Evolutionary conservation across 1,140 invertebrate genomes (phyloP).

Genomic region (Musca domestica): DNA sequence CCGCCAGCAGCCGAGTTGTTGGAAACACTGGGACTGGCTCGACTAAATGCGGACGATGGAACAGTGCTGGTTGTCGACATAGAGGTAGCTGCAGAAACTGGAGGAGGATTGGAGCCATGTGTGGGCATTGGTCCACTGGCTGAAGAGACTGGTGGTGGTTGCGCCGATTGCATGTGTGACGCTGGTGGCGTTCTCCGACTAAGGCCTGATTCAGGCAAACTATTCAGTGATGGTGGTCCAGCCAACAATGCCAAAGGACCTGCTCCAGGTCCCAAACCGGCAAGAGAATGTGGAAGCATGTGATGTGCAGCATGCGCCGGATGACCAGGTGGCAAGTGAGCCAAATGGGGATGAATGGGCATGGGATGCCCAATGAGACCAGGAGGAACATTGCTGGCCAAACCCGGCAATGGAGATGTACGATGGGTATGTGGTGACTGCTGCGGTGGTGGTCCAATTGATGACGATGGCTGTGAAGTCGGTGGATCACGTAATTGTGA

Average conservation of each 20-base stretch:
- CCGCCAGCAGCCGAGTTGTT: constrained; percentile 29
- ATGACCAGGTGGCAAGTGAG: constrained; percentile 48
- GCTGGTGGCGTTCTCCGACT: constrained; percentile 49
- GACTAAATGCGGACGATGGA: constrained; percentile 53
- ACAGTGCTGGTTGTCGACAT: constrained; percentile 43
- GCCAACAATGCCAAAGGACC: constrained; percentile 46
- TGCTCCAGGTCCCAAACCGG: constrained; percentile 40
- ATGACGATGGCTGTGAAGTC: constrained; percentile 34
- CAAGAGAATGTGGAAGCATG: constrained; percentile 46
- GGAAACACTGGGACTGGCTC: constrained; percentile 53
- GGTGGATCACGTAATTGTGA: constrained; percentile 53
- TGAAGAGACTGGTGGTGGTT: constrained; percentile 38
- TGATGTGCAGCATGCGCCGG: constrained; percentile 50
- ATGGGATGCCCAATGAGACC: constrained; percentile 48
- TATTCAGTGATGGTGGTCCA: constrained; percentile 44
- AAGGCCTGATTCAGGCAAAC: constrained; percentile 43
- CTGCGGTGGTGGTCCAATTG: constrained; percentile 36
- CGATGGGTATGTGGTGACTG: constrained; percentile 47
- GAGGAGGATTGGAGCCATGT: background rate
- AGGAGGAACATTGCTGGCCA: constrained; percentile 40
- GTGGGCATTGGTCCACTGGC: constrained; percentile 3
- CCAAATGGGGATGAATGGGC: constrained; percentile 50
- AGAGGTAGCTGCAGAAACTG: constrained; percentile 35
- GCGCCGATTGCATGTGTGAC: constrained; percentile 40
- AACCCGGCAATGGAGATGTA: constrained; percentile 45